Evolutionary conservation across 2,113 vertebrate species (phyloP), one percentile per base, ranked within the genome.

Genomic region (Prietella phreatophila): DNA sequence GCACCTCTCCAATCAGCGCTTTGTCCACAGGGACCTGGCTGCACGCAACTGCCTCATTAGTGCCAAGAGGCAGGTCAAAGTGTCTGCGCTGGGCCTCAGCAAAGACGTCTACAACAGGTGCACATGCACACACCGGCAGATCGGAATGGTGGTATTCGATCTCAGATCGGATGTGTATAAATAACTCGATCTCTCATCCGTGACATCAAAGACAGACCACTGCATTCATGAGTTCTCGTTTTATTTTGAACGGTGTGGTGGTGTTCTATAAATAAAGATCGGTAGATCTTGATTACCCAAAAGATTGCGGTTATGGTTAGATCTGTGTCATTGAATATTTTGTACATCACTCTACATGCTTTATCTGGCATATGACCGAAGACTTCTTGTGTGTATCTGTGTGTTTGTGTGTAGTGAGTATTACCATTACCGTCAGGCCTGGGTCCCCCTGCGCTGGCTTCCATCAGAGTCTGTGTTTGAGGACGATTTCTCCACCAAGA

Each of bases 51-150:
- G 97, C 87, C 93, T 97, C 50, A 93, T 97, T 91, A 95, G 96
- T 0, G 94, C 95, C 30, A 96, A 96, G 92, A 91, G 96, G 63
- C 95, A 96, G 90, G 95, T 97, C 89, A 97, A 97, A 90, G 93
- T 97, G 75, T 96, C 96, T 0, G 93, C 96, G 2, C 93, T 97
- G 88, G 96, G 96, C 53, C 96, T 97, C 92, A 97, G 96, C 94
- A 97, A 97, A 92, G 97, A 97, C 0, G 96, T 97, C 8, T 97
- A 97, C 92, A 96, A 95, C 94, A 97, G 96, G 97, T 97, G 92
- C 55, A 90, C 7, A 25, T 8, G 61, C 30, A 81, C 76, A 67
- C 36, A n/a, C 17, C 13, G n/a, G 20, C 10, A 25, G 17, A 83
- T 65, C 39, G 20, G 3, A 58, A 10, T 14, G 65, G 69, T 39